phyloP scores from a whole-genome alignment of 2,888 invertebrate genomes.

The Apoderus coryli region DNA sequence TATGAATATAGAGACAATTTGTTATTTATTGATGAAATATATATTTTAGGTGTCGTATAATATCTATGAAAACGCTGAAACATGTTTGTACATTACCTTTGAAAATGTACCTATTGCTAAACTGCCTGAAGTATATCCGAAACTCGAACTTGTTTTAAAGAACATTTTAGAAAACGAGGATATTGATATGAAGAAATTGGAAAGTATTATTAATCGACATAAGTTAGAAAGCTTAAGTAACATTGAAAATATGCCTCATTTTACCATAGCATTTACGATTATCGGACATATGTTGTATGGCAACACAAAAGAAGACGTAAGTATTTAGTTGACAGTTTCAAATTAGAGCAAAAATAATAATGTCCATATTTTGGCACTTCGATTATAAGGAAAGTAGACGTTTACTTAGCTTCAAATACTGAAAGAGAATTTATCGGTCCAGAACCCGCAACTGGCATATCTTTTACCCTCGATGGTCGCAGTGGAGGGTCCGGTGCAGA shows the following conservation, averaged over 20 bases:
- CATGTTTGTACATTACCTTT: conserved; percentile 53
- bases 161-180: conserved; percentile 35
- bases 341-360: too few relatives aligned
- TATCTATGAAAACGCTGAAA: conserved; percentile 56
- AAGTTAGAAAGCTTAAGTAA: conserved; percentile 52
- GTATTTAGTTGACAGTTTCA: too few relatives aligned
- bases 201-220: conserved; percentile 54
- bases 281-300: conserved; percentile 79
- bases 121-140: conserved; percentile 44
- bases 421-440: too few relatives aligned
- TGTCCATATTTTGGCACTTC: too few relatives aligned
- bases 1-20: too few relatives aligned
- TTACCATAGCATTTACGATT: conserved; percentile 57
- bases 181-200: conserved; percentile 64
- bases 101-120: conserved; percentile 61
- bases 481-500: too few relatives aligned
- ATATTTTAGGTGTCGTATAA: conserved; percentile 47
- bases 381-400: too few relatives aligned
- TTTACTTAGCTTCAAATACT: too few relatives aligned
- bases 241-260: conserved; percentile 65
- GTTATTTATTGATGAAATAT: too few relatives aligned
- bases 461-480: too few relatives aligned
- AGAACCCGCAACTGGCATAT: too few relatives aligned
- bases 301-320: conserved; percentile 54
- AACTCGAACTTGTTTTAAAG: conserved; percentile 36